These are phyloP conservation scores for Diogma glabrata DNA, from an alignment of 2,888 invertebrate species.

Conservation along the genomic window DNA sequence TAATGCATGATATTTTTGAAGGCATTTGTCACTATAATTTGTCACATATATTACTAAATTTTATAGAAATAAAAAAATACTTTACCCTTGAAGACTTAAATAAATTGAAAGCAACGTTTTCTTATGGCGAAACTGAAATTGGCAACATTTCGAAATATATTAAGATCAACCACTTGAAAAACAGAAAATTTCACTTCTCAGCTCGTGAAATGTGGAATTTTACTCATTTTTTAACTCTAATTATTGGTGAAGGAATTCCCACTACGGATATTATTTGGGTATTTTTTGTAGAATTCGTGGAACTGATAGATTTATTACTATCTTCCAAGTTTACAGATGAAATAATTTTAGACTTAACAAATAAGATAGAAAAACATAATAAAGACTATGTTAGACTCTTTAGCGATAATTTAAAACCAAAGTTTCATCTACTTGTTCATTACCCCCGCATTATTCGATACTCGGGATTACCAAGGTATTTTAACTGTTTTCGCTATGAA, in stretches of 20 bases:
- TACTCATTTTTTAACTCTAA: neutral
- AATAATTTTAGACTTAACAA: neutral
- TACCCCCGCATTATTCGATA: constrained; percentile 11
- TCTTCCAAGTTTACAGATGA: neutral
- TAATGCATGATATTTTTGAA: constrained; percentile 6
- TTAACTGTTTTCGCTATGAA: constrained; percentile 10
- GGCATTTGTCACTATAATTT: constrained; percentile 1
- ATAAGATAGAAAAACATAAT: constrained; percentile 11
- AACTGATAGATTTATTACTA: neutral
- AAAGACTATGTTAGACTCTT: constrained; percentile 10
- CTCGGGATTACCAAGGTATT: constrained; percentile 11
- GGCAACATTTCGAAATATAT: constrained; percentile 3
- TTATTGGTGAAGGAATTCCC: neutral
- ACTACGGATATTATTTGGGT: neutral
- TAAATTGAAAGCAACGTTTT: neutral
- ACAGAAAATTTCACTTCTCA: neutral
- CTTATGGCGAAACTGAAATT: constrained; percentile 2
- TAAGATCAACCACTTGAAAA: neutral
- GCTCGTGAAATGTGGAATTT: constrained; percentile 6
- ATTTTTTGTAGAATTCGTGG: neutral
- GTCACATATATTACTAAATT: neutral
- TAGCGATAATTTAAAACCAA: constrained; percentile 12
- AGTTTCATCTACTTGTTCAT: constrained; percentile 13
- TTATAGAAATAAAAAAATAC: neutral
- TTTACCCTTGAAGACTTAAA: neutral